These are phyloP conservation scores for Choreutis nemorana DNA, from an alignment of 2,888 invertebrate genomes.

Conservation along the genomic window DNA sequence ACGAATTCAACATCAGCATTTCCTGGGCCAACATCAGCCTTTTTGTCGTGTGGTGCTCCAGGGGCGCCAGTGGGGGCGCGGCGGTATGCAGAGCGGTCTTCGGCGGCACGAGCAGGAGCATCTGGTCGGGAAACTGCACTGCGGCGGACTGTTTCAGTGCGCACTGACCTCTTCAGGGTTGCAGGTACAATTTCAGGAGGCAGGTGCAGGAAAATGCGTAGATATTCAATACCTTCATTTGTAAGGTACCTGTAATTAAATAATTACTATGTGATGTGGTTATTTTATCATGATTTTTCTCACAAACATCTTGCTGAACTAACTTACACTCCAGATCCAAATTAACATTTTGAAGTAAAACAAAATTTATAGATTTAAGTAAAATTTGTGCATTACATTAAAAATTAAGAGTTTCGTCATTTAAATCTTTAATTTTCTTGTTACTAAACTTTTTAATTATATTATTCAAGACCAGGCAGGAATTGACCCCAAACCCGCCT, in stretches of 20 bases:
- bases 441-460: no score
- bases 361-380: no score
- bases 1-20: conserved; percentile 91
- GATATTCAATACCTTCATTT: conserved; percentile 97
- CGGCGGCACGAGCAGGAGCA: conserved; percentile 77
- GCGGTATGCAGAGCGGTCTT: conserved; percentile 86
- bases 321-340: no score
- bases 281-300: no score
- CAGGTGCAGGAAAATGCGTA: conserved; percentile 93
- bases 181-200: conserved; percentile 99
- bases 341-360: no score
- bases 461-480: no score
- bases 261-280: no score
- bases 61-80: conserved; percentile 71
- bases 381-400: no score
- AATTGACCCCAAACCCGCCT: no score
- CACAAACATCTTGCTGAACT: no score
- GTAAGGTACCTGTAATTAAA: conserved; percentile 80
- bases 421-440: no score
- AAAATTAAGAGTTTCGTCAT: no score
- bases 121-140: conserved; percentile 74
- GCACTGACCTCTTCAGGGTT: conserved; percentile 90
- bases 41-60: conserved; percentile 83
- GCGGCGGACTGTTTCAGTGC: conserved; percentile 86
- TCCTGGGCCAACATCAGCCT: conserved; percentile 96